phyloP scores from a whole-genome alignment of 2,113 vertebrate species.

The Cyanocitta stelleri region DNA sequence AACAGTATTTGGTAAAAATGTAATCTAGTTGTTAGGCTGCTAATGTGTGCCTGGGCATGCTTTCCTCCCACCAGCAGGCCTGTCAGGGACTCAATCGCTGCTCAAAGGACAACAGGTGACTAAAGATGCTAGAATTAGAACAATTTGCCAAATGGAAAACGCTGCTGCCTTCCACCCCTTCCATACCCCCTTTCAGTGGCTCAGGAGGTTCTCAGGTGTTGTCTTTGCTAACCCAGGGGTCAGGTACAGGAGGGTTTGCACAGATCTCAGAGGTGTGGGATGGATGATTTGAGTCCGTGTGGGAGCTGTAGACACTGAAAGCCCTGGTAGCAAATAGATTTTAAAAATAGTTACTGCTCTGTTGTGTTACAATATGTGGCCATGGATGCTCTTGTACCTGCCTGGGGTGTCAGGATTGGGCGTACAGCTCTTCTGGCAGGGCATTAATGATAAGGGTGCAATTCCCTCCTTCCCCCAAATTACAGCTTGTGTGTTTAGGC shows the following conservation, averaged over 20 bases:
- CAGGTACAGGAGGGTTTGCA: neutral
- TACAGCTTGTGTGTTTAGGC: neutral
- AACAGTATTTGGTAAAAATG: conserved; percentile 13
- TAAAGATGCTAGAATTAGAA: neutral
- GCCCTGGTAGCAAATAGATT: neutral
- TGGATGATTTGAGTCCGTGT: neutral
- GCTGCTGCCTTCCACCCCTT: neutral
- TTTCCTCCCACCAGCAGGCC: conserved; percentile 5
- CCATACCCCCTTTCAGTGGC: neutral
- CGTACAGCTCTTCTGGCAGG: neutral
- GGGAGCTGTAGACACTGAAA: neutral
- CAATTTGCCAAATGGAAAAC: neutral
- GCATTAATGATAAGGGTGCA: neutral
- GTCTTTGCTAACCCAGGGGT: neutral
- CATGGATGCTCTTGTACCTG: neutral
- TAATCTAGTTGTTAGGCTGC: neutral
- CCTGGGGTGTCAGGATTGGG: neutral
- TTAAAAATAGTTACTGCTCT: neutral
- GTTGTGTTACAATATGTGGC: neutral
- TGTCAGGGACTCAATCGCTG: neutral
- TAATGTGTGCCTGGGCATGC: conserved; percentile 5
- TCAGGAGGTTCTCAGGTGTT: neutral
- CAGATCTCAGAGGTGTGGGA: neutral
- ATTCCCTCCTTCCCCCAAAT: neutral
- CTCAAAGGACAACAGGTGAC: neutral